A percentile compares a stretch with the other conserved stretches of the same genome.
Evolutionary conservation across 2,888 invertebrate genomes (phyloP).

Genomic region (Prosopocoilus inquinatus): DNA sequence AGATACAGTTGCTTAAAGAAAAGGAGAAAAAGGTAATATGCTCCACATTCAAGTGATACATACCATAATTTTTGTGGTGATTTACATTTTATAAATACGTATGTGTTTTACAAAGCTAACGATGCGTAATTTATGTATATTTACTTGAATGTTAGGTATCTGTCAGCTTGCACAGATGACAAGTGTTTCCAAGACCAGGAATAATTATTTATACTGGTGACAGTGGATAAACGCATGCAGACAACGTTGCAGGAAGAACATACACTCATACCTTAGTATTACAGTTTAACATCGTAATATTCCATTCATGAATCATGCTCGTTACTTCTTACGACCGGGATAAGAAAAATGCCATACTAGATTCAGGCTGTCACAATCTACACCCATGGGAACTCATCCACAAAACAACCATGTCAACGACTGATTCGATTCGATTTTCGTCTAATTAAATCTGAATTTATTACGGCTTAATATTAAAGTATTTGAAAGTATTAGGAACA

Average conservation of each 20-base stretch:
- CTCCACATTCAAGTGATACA: too few relatives aligned
- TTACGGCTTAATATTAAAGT: constrained; percentile 27
- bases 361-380: constrained; percentile 38
- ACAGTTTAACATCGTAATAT: constrained; percentile 28
- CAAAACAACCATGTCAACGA: constrained; percentile 25
- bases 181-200: constrained; percentile 8
- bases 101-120: too few relatives aligned
- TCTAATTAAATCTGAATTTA: constrained; percentile 18
- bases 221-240: constrained; percentile 7
- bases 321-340: constrained; percentile 32
- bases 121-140: too few relatives aligned
- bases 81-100: too few relatives aligned
- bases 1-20: too few relatives aligned
- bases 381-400: constrained; percentile 33
- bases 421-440: constrained; percentile 14
- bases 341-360: constrained; percentile 38
- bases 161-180: too few relatives aligned
- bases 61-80: too few relatives aligned
- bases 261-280: constrained; percentile 32
- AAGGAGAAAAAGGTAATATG: too few relatives aligned
- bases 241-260: constrained; percentile 4
- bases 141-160: too few relatives aligned
- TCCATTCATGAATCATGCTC: constrained; percentile 34
- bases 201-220: constrained; percentile 16
- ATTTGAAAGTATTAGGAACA: constrained; percentile 34